phyloP scores from a whole-genome alignment of 2,113 vertebrate genomes.

The Tor tambroides region DNA sequence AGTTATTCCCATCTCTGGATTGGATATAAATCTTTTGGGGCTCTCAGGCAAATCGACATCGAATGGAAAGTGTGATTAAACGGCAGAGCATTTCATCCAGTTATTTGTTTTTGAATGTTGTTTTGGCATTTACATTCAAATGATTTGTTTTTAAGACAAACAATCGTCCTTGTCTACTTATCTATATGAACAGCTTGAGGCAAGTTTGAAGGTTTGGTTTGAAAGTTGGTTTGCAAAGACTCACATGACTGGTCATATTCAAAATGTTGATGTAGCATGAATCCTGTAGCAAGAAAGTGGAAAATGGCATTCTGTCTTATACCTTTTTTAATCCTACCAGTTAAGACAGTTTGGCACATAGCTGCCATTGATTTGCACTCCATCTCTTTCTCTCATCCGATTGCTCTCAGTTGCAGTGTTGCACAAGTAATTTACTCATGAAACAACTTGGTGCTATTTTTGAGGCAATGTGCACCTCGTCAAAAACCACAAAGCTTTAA shows the following conservation, averaged over 20 bases:
- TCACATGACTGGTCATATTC: not conserved
- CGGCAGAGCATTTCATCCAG: not conserved
- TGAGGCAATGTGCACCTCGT: not conserved
- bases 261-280: not conserved
- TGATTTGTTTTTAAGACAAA: not conserved
- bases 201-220: not conserved
- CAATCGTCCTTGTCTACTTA: too few species aligned
- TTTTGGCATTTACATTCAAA: not conserved
- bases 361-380: not conserved
- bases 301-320: not conserved
- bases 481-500: slow-evolving; percentile 29
- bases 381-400: not conserved
- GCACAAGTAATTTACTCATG: slow-evolving; percentile 18
- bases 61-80: not conserved
- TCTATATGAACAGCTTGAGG: not conserved
- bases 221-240: not conserved
- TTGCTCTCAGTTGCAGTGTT: not conserved
- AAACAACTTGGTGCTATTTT: not conserved
- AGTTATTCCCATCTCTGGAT: not conserved
- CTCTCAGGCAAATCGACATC: not conserved
- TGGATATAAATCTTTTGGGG: not conserved
- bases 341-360: not conserved
- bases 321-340: not conserved
- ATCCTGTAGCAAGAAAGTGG: not conserved
- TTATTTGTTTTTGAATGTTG: not conserved